Conservation (phyloP, 1,140 invertebrate genomes). For the Caerostris darwini region DNA sequence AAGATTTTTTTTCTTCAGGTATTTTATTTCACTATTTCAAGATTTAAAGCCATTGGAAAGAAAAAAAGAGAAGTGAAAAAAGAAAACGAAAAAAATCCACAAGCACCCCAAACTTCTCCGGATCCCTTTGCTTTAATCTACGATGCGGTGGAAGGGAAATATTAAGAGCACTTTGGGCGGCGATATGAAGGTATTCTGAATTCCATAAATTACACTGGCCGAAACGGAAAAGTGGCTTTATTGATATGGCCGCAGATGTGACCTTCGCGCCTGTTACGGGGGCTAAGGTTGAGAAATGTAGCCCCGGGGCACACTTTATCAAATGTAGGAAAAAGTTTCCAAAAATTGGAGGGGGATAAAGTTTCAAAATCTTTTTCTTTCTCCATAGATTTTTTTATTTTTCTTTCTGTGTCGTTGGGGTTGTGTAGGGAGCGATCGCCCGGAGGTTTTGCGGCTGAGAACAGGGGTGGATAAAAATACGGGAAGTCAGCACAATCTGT, state of each 20-base stretch:
- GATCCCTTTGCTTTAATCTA: neutral
- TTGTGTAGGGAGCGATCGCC: constrained; percentile 23
- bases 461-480: constrained; percentile 16
- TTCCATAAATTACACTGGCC: constrained; percentile 42
- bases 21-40: too few species aligned
- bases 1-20: too few species aligned
- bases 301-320: constrained; percentile 42
- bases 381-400: neutral
- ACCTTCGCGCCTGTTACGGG: neutral
- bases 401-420: constrained; percentile 1
- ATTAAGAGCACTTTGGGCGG: neutral
- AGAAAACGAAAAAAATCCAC: too few species aligned
- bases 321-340: constrained; percentile 38
- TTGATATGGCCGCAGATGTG: constrained; percentile 38
- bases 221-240: constrained; percentile 17
- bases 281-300: constrained; percentile 44
- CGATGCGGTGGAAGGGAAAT: neutral
- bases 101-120: neutral
- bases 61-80: too few species aligned
- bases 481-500: constrained; percentile 34
- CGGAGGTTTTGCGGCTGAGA: neutral
- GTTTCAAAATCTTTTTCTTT: constrained; percentile 11
- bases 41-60: too few species aligned
- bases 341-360: constrained; percentile 34
- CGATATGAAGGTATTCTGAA: constrained; percentile 38